phyloP scores from a whole-genome alignment of 2,113 vertebrate genomes.

The Cnemophilus loriae region DNA sequence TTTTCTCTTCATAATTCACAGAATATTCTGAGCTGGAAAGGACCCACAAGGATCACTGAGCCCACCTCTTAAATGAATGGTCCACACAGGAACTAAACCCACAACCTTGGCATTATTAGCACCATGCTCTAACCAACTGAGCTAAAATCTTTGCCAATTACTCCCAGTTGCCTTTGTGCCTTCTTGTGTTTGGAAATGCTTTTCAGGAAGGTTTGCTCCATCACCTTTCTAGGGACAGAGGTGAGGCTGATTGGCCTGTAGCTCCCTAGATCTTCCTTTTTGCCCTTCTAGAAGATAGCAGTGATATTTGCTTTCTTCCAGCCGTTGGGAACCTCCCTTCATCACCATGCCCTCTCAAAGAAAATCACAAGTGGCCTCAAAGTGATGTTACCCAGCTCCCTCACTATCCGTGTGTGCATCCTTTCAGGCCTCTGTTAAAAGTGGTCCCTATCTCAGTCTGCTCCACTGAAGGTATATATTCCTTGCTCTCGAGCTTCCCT shows the following conservation, averaged over 20 bases:
- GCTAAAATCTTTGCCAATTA: background rate
- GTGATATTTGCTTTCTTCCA: background rate
- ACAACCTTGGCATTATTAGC: background rate
- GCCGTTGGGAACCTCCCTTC: rapidly evolving
- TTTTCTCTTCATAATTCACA: background rate
- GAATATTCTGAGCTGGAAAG: background rate
- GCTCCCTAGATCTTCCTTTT: background rate
- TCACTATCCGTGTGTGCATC: background rate
- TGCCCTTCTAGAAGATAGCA: background rate
- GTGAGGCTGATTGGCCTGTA: background rate
- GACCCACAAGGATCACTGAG: background rate
- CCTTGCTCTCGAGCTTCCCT: background rate
- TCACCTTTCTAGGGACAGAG: background rate
- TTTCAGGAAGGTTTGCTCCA: background rate
- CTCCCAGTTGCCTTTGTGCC: background rate
- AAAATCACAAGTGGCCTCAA: background rate
- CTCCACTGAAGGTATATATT: background rate
- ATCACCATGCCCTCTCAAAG: background rate
- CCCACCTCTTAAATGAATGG: background rate
- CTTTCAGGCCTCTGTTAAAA: background rate
- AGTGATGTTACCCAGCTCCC: background rate
- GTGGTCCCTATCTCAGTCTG: background rate
- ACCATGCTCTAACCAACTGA: background rate
- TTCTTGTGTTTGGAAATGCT: background rate
- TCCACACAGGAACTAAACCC: background rate